Evolutionary conservation across 2,888 invertebrate species (phyloP), one percentile per base, ranked within the genome.

Genomic region (Platycheirus albimanus): DNA sequence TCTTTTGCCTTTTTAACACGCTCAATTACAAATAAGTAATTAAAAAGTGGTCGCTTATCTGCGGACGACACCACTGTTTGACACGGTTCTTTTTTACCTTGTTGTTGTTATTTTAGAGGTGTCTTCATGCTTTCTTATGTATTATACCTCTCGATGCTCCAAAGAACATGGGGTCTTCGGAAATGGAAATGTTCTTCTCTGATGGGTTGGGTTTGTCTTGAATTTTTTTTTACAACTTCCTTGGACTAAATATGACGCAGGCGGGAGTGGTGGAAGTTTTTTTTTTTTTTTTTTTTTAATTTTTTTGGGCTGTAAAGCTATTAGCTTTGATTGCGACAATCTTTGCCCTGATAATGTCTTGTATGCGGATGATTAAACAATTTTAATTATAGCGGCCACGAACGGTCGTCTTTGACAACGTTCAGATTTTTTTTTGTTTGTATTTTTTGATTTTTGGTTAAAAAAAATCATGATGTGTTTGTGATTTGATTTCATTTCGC

Each of bases 11-110:
- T 67, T 67, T 52, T 41, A 45, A 61, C 58, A 77, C 61, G 67
- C 69, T 78, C 83, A 78, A 83, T 83, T 78, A 78, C 74, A 78
- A 78, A 74, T 74, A 78, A 72, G 78, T 83, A 83, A 83, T 83
- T 83, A 83, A 78, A 83, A 74, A 41, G 24, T 69, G 83, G 78
- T 64, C 72, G 78, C 83, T 83, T 78, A 74, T 78, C 58, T 72
- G 61, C 49, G 75, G 70, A 64, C 80, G 56, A 61, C 54, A 56
- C 41, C 61, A 63, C 56, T 28, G 71, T 76, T 80, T 67, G 75
- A 70, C 67, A 63, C 38, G 17, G 36, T 72, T 78, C 36, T 74
- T 45, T 28, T 30, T 30, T 43, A 24, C 38, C 5, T 38, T 20
- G 13, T 38, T 38, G 19, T 38, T 56, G 19, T 24, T n/a, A 15